Base-by-base conservation (phyloP, 2,797 vertebrate genomes). In the Notamacropus eugenii region DNA sequence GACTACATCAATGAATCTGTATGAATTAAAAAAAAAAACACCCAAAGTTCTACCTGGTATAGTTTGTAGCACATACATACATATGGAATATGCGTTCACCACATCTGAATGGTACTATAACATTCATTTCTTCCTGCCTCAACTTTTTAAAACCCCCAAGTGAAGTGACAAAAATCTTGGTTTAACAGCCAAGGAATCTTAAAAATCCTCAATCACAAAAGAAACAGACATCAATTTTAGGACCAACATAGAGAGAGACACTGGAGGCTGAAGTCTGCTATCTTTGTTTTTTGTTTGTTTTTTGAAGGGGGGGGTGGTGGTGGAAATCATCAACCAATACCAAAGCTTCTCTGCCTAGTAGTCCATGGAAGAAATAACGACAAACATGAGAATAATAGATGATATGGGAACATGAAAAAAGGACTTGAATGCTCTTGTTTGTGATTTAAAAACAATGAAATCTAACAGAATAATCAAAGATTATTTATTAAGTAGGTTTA, bases 41-140 rank as follows among this genome's bases (percentile, higher is more conserved):
- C 34, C 34, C 62, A n/a, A 87, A 87, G 74, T 27, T 87, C 50
- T 46, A 29, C 27, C 91, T 5, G 12, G n/a, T n/a, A 55, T 24
- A 34, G 0, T 0, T 6, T 46, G 40, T 52, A 59, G 22, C 55
- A 14, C 59, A 58, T 16, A 92, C 55, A 12, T 0, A 14, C 55
- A 12, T 0, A 14, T 1, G 6, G 31, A 5, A 2, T 0, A 1
- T 16, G 1, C 40, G 0, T 2, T 1, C 34, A 5, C 54, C 16
- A 0, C 13, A 28, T 46, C 62, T 55, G 24, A 0, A 28, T 0
- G 52, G 3, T 0, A 55, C 46, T 46, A 16, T n/a, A 55, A 6
- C 22, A 0, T 4, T 54, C 5, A 5, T 4, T n/a, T n/a, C 55
- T 90, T 28, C 82, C 29, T 0, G 4, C n/a, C n/a, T 87, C 40